These are phyloP conservation scores for Toxostoma redivivum DNA, from an alignment of 2,113 vertebrate species.

Conservation along the genomic window DNA sequence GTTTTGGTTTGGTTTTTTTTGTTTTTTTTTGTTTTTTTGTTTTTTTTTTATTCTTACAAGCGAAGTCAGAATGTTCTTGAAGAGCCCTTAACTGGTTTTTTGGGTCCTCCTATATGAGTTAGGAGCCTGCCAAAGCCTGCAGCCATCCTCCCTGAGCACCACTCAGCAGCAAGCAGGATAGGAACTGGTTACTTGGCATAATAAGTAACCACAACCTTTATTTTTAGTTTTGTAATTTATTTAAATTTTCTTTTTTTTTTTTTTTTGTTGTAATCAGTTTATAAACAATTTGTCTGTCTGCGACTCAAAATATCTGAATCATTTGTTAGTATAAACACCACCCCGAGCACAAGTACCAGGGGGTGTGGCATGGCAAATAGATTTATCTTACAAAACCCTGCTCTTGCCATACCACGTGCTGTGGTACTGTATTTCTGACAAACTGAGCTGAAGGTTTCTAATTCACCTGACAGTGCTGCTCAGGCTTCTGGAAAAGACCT, in stretches of 20 bases:
- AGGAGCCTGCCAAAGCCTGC: background rate
- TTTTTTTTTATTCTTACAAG: background rate
- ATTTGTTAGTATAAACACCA: background rate
- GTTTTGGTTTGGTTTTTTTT: no score
- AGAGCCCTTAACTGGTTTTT: background rate
- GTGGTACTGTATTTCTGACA: background rate
- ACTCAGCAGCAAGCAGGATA: background rate
- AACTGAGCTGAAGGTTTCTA: background rate
- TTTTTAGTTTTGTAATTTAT: background rate
- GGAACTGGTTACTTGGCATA: background rate
- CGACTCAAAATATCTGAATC: background rate
- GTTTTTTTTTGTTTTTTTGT: background rate
- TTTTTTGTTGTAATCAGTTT: background rate
- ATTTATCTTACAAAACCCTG: background rate
- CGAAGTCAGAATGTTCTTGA: background rate
- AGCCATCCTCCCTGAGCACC: background rate
- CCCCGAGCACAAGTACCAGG: background rate
- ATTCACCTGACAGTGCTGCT: background rate
- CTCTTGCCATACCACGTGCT: accelerated
- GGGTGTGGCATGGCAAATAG: background rate
- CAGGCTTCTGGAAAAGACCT: background rate
- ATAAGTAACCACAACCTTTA: background rate
- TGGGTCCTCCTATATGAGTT: background rate
- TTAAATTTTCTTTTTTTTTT: background rate
- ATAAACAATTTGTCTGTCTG: background rate